phyloP scores from a whole-genome alignment of 2,797 vertebrate genomes.

The Leptodactylus fallax region DNA sequence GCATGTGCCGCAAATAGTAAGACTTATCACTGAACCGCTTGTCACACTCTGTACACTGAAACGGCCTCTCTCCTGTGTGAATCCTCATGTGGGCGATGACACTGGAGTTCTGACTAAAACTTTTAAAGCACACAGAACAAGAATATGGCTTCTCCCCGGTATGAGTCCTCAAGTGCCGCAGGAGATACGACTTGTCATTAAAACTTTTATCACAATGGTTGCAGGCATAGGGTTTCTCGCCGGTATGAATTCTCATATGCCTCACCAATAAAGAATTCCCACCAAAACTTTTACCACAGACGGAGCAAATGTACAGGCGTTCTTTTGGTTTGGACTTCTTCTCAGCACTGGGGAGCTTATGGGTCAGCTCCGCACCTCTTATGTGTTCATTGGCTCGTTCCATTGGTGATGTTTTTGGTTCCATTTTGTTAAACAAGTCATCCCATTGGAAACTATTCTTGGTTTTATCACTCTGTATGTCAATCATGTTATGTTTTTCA shows the following conservation, averaged over 20 bases:
- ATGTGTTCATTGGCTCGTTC: neutral
- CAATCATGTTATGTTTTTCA: neutral
- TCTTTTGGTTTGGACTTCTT: conserved; percentile 62
- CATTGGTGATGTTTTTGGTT: neutral
- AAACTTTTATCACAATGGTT: conserved; percentile 73
- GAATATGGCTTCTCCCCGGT: conserved; percentile 73
- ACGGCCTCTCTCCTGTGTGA: conserved; percentile 68
- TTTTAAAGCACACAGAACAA: conserved; percentile 68
- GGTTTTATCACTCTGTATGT: conserved; percentile 4
- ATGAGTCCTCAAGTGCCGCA: conserved; percentile 72
- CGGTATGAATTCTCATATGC: conserved; percentile 57
- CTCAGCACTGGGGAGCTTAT: neutral
- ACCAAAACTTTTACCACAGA: conserved; percentile 62
- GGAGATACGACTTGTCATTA: conserved; percentile 71
- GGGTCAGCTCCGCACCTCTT: neutral
- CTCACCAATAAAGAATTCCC: conserved; percentile 41
- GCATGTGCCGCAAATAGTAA: conserved; percentile 40
- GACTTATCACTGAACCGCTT: conserved; percentile 59
- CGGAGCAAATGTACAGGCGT: conserved; percentile 61
- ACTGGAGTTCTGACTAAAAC: conserved; percentile 71
- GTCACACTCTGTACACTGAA: conserved; percentile 42
- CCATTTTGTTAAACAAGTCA: conserved; percentile 39
- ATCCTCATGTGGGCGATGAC: conserved; percentile 68
- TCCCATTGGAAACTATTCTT: conserved; percentile 40
- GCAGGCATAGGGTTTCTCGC: conserved; percentile 70